Conservation (phyloP, 2,888 invertebrate genomes). For the Poecilobothrus nobilitatus region DNA sequence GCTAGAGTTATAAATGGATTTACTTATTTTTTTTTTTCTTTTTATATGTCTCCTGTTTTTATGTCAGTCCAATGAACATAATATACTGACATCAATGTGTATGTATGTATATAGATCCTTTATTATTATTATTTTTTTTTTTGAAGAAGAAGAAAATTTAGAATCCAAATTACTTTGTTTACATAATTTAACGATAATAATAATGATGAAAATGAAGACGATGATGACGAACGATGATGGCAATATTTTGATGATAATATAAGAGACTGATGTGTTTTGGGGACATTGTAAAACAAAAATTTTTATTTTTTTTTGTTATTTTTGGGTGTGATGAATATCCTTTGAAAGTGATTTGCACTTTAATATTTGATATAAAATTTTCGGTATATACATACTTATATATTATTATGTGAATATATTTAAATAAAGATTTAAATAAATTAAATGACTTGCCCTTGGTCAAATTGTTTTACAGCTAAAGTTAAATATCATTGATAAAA, state of each 20-base stretch:
- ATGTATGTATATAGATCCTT: no score
- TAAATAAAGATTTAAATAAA: neutral
- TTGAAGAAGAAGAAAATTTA: neutral
- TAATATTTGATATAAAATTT: neutral
- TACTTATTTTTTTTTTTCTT: neutral
- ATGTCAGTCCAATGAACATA: neutral
- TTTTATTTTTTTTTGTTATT: no score
- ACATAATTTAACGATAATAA: conserved; percentile 1
- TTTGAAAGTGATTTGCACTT: neutral
- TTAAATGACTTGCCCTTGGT: no score
- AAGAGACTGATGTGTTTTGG: neutral
- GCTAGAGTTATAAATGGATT: neutral
- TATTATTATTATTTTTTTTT: neutral
- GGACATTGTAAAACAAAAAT: neutral
- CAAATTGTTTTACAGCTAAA: no score
- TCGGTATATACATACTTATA: no score
- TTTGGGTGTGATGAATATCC: neutral
- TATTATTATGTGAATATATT: no score
- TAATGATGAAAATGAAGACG: neutral
- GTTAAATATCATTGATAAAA: no score
- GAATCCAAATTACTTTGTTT: neutral
- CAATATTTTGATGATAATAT: neutral
- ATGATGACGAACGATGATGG: neutral
- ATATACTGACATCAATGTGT: no score
- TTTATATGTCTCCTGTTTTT: no score